Percentiles rank a stretch among this genome's conserved stretches.
Conservation (phyloP, 2,888 invertebrate species). For the Sphaerophoria rueppellii region DNA sequence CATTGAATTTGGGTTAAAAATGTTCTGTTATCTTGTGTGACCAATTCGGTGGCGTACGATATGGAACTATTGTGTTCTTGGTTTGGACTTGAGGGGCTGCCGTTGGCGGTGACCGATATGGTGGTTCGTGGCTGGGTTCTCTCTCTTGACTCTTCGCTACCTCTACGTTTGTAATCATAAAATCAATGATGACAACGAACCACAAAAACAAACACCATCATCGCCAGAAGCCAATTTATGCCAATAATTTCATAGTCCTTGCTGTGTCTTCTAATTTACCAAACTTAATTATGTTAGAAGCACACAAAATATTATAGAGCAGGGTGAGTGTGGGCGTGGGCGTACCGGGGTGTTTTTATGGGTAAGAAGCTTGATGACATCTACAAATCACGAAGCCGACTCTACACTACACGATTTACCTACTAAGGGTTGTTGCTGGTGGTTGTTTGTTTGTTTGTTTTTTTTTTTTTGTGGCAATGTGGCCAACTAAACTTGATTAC, state of each 20-base stretch:
- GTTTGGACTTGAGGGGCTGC: background rate
- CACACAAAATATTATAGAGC: background rate
- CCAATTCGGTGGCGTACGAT: slow-evolving; percentile 19
- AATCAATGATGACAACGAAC: slow-evolving; percentile 63
- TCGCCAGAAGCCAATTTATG: slow-evolving; percentile 70
- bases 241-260: slow-evolving; percentile 67
- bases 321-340: background rate
- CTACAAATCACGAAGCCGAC: slow-evolving; percentile 61
- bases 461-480: background rate
- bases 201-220: slow-evolving; percentile 67
- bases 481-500: slow-evolving; percentile 18
- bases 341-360: slow-evolving; percentile 1
- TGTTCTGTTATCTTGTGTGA: slow-evolving; percentile 30
- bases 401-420: slow-evolving; percentile 48
- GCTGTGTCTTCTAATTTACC: slow-evolving; percentile 68
- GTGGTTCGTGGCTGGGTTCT: background rate
- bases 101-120: background rate
- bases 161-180: slow-evolving; percentile 39
- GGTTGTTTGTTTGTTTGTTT: background rate
- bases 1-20: slow-evolving; percentile 67
- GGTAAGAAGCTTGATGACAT: slow-evolving; percentile 44
- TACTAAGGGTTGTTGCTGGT: slow-evolving; percentile 6
- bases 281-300: slow-evolving; percentile 67
- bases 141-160: background rate
- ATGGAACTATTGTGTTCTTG: background rate